phyloP scores from a whole-genome alignment of 2,797 vertebrate genomes.

The Muraenolepis orangiensis region DNA sequence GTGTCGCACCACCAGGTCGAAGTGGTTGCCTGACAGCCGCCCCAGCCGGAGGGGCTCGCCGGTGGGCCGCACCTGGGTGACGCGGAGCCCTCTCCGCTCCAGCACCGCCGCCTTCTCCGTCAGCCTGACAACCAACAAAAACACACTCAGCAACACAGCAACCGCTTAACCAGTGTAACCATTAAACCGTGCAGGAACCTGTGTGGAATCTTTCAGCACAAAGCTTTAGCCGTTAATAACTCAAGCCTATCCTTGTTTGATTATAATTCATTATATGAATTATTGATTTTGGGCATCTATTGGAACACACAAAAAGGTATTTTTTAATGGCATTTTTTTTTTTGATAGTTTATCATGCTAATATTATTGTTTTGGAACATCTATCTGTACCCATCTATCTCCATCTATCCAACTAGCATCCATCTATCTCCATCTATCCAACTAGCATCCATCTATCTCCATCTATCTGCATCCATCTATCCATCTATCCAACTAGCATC shows the following conservation, averaged over 20 bases:
- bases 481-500: too few species aligned
- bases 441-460: too few species aligned
- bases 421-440: too few species aligned
- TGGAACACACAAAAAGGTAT: too few species aligned
- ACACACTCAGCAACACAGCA: not conserved
- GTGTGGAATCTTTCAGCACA: not conserved
- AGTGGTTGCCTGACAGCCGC: slow-evolving; percentile 89
- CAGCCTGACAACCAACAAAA: slow-evolving; percentile 69
- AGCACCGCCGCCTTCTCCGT: slow-evolving; percentile 75
- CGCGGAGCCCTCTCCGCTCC: slow-evolving; percentile 78
- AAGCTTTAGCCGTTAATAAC: not conserved
- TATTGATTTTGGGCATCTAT: not conserved
- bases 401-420: too few species aligned
- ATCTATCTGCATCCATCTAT: too few species aligned
- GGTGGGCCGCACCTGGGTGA: slow-evolving; percentile 75
- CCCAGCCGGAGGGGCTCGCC: slow-evolving; percentile 83
- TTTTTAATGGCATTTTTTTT: too few species aligned
- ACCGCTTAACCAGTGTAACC: too few species aligned
- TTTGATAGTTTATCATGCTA: too few species aligned
- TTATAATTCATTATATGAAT: not conserved
- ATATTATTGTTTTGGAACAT: too few species aligned
- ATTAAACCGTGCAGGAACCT: too few species aligned
- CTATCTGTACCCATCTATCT: too few species aligned
- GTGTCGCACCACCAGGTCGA: slow-evolving; percentile 85
- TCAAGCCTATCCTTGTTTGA: not conserved